Evolutionary conservation across 1,140 invertebrate genomes (phyloP), one percentile per base, ranked within the genome.

Genomic region (Hylaeus volcanicus): DNA sequence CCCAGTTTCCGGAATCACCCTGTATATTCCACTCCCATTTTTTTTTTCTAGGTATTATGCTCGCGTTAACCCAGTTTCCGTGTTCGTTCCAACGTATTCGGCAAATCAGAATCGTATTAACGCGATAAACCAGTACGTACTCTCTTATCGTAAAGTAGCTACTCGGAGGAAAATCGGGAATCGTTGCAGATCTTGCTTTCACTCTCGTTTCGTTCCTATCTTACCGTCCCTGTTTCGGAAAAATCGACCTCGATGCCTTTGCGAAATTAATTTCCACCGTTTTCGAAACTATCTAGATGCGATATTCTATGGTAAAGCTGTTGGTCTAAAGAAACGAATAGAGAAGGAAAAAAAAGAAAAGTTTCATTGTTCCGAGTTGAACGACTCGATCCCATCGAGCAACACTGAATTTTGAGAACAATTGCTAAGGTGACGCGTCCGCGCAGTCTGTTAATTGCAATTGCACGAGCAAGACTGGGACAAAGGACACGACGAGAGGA

Each of bases 31-130:
- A 14, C 3, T 1, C 51, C 41, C 15, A 41, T 61, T 61, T 45
- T 51, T 51, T 61, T 61, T 45, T 51, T 68, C 15, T 37, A 61
- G 39, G 15, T 69, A 69, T 51, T 60, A 69, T 43, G 37, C 6
- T 48, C 66, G 51, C 66, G 75, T 78, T 78, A 78, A 78, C 75
- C 75, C 48, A 71, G 48, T 71, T 78, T 39, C 26, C 55, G 37
- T 9, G 45, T 14, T 1, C 53, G n/a, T 15, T 61, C 11, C 26
- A 51, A 1, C 26, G 11, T n/a, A 37, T 60, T n/a, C 45, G 53
- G 3, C 51, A 48, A 60, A 71, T 71, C 66, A 15, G 37, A 3
- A 71, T 0, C 37, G 45, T 58, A 26, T 12, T 76, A 68, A 68
- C 61, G 60, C 12, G 48, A 41, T 2, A 0, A 64, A n/a, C 11